Evolutionary conservation across 1,140 invertebrate species (phyloP), one percentile per base, ranked within the genome.

Genomic region (Drosophila nigromelanica): DNA sequence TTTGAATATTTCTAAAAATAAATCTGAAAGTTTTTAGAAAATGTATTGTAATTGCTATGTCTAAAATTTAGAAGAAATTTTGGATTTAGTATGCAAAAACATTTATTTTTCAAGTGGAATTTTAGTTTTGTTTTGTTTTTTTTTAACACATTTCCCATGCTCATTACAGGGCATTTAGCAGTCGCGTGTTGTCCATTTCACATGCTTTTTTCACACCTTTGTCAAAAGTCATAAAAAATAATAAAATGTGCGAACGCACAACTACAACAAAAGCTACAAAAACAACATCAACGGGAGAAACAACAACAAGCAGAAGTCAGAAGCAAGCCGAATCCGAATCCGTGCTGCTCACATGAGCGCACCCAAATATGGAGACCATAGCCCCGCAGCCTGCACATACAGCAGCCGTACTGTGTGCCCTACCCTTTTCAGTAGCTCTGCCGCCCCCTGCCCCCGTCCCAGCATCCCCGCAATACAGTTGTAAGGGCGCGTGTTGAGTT

Each of bases 201-300:
- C 74, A 76, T 78, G 76, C 59, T 60, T 51, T 70, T 86, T 73
- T 80, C 72, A 66, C 77, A 85, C 64, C 71, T 73, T 56, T 55
- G 66, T 69, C 71, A 69, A 70, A 73, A 73, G 77, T 89, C 83
- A 87, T 87, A 87, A 87, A 87, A 87, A 89, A 87, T 87, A 87
- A 87, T 87, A 87, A 87, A 87, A 86, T 86, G 82, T 86, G 83
- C 78, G 80, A 81, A 67, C 68, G 55, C 55, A 67, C 69, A 72
- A 42, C 61, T 73, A 73, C 73, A 64, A 71, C 0, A 40, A 67
- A 61, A 72, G 35, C 61, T 73, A 73, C 73, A 64, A 71, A 1
- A 40, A 50, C 50, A 70, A 35, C 48, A 69, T 60, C 54, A 51
- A 40, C 55, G 27, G 4, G 33, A 42, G 2, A 1, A 18, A 27